These are phyloP conservation scores for Drepanosiphum platanoidis DNA, from an alignment of 2,888 invertebrate species.

Conservation along the genomic window DNA sequence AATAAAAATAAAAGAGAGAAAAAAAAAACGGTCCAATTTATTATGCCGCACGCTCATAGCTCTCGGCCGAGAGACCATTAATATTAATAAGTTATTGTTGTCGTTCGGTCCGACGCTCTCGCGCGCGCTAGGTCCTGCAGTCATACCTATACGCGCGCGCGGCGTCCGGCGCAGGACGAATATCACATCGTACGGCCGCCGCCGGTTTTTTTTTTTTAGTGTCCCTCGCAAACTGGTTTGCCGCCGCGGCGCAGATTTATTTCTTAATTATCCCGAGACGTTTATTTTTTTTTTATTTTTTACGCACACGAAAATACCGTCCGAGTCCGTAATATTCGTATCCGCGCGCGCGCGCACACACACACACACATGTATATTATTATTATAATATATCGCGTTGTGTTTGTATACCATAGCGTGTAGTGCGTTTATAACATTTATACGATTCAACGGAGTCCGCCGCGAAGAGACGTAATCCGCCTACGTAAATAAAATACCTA, in stretches of 20 bases:
- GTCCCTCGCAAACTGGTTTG: slow-evolving; percentile 46
- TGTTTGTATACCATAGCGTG: no score
- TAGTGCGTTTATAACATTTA: not conserved
- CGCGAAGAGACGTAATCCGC: not conserved
- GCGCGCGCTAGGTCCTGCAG: not conserved
- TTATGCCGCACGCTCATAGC: not conserved
- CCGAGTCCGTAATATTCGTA: no score
- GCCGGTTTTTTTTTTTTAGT: not conserved
- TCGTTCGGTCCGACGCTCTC: not conserved
- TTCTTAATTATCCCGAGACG: slow-evolving; percentile 47
- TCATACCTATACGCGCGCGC: not conserved
- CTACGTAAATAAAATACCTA: not conserved
- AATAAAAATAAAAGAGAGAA: not conserved
- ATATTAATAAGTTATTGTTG: slow-evolving; percentile 31
- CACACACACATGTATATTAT: no score
- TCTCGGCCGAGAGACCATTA: not conserved
- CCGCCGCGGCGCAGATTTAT: slow-evolving; percentile 33
- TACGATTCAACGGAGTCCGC: no score
- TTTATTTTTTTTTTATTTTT: not conserved
- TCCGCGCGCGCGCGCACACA: no score
- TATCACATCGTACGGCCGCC: not conserved
- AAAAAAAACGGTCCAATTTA: slow-evolving; percentile 13
- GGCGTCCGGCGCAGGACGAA: not conserved
- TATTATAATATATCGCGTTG: no score
- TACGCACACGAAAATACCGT: not conserved